A percentile compares a stretch with the other conserved stretches of the same genome.
phyloP scores from a whole-genome alignment of 1,140 invertebrate species.

The Oscheius sp. region DNA sequence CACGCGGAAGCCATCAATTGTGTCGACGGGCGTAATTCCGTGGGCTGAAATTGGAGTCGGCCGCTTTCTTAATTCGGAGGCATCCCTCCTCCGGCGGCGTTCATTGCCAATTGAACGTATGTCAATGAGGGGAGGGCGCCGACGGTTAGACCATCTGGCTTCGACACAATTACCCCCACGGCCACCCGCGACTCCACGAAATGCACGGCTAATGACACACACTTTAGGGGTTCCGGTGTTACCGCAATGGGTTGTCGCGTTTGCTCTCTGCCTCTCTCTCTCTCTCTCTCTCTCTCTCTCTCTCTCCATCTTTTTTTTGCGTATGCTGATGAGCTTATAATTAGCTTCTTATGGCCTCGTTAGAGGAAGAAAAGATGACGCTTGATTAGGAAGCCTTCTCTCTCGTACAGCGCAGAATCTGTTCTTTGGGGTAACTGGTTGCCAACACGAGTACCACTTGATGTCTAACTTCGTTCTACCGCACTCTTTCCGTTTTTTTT shows the following conservation, averaged over 20 bases:
- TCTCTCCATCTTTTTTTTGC: background rate
- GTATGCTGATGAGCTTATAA: too few relatives aligned
- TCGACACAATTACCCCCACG: too few relatives aligned
- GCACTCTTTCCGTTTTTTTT: too few relatives aligned
- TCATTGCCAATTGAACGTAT: background rate
- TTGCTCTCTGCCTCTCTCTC: background rate
- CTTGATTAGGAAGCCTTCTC: too few relatives aligned
- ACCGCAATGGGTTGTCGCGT: background rate
- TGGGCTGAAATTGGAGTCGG: background rate
- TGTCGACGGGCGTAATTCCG: background rate
- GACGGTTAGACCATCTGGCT: slow-evolving; percentile 6
- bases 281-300: background rate
- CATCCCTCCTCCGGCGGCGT: background rate
- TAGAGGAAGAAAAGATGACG: too few relatives aligned
- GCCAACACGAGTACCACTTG: too few relatives aligned
- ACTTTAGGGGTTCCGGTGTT: background rate
- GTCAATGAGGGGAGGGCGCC: background rate
- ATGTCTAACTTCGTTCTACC: too few relatives aligned
- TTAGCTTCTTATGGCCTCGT: too few relatives aligned
- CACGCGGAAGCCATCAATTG: slow-evolving; percentile 1
- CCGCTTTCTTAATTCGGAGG: background rate
- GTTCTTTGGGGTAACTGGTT: too few relatives aligned
- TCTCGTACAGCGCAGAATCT: too few relatives aligned
- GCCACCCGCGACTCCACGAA: too few relatives aligned
- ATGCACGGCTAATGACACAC: background rate